Percentiles rank a stretch among this genome's conserved stretches.
Conservation (phyloP, 2,113 vertebrate genomes). For the Columba janthina region DNA sequence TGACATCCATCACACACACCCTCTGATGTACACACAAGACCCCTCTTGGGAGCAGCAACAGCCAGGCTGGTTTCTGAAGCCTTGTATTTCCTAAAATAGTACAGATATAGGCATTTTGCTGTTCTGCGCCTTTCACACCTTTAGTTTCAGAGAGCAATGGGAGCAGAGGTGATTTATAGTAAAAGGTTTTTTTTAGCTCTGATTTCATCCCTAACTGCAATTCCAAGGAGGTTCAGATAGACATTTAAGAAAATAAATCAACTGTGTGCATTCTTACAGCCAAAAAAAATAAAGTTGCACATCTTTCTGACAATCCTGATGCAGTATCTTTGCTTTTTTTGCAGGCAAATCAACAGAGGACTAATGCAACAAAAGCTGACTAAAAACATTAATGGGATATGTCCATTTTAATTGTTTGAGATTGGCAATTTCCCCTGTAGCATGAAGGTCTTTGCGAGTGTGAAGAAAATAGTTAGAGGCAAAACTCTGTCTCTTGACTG, state of each 20-base stretch:
- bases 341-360: neutral
- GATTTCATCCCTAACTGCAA: neutral
- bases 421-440: neutral
- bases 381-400: neutral
- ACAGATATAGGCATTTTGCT: neutral
- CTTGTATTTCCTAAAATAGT: neutral
- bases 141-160: neutral
- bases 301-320: neutral
- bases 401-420: conserved; percentile 12
- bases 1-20: neutral
- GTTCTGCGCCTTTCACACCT: neutral
- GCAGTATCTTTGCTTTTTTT: neutral
- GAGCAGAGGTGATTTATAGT: neutral
- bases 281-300: neutral
- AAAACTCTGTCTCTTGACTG: neutral
- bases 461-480: neutral
- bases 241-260: neutral
- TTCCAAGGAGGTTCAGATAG: neutral
- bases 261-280: neutral
- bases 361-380: neutral
- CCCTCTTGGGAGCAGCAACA: neutral
- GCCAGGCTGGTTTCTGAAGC: neutral
- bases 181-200: neutral
- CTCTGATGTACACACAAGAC: neutral
- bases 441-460: neutral